Evolutionary conservation across 2,888 invertebrate genomes (phyloP), one percentile per base, ranked within the genome.

Genomic region (Eristalis intricaria): DNA sequence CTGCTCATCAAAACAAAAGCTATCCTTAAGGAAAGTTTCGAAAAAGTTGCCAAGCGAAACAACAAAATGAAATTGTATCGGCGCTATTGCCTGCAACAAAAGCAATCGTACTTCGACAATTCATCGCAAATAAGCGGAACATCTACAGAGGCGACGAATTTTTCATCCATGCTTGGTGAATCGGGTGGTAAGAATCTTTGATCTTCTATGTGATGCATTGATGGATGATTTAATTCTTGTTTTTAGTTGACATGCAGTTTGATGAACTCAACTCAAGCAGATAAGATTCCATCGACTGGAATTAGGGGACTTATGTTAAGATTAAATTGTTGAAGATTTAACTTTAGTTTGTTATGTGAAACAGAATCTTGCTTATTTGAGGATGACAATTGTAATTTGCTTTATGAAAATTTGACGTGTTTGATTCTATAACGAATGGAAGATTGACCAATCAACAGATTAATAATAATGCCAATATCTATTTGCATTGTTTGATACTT

Each of bases 151-250:
- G 15, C 32, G 3, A 84, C 80, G 8, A 60, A 87, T 29, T 58
- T 69, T 26, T 76, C 87, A 38, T 69, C 35, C 11, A 19, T 19
- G 7, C 73, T 50, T 5, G 76, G 38, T 32, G 87, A 87, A n/a
- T 84, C 87, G 60, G 87, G 87, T 74, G 87, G 87, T 87, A 80
- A 74, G 78, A 66, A 22, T 43, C 15, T 23, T 69, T 61, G 32
- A 43, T n/a, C 19, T 11, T 32, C 23, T 35, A n/a, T 26, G 26
- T 10, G 4, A 69, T 38, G 19, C 22, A 29, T 4, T 61, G 19
- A 8, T 38, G 35, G 4, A 5, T 78, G 11, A 64, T 60, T 2
- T 1, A 23, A 32, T 29, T 56, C 50, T 29, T 56, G 8, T 29
- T 82, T 82, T 2, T 56, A 82, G 82, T 82, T 65, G 82, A 82